phyloP scores from a whole-genome alignment of 2,888 invertebrate genomes.

The Dryobota labecula region DNA sequence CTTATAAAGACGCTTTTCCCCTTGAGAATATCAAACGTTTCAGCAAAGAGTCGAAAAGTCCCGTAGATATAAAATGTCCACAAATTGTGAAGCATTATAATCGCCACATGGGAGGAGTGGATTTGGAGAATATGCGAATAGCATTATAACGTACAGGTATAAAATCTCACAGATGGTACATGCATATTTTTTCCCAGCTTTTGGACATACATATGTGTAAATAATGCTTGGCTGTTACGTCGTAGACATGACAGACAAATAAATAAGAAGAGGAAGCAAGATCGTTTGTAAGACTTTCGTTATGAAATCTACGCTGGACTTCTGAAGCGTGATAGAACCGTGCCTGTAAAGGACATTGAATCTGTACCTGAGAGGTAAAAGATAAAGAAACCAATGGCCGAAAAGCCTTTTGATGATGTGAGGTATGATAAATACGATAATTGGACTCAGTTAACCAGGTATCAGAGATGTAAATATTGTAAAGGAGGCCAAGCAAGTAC shows the following conservation, averaged over 20 bases:
- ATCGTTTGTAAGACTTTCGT: slow-evolving; percentile 53
- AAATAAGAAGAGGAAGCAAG: slow-evolving; percentile 46
- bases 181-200: slow-evolving; percentile 57
- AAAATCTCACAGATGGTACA: slow-evolving; percentile 64
- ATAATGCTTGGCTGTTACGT: slow-evolving; percentile 56
- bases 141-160: slow-evolving; percentile 64
- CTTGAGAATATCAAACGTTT: slow-evolving; percentile 1
- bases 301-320: slow-evolving; percentile 53
- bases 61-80: slow-evolving; percentile 45
- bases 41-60: slow-evolving; percentile 39
- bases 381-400: slow-evolving; percentile 54
- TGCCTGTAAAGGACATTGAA: slow-evolving; percentile 30
- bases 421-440: slow-evolving; percentile 49
- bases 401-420: slow-evolving; percentile 52
- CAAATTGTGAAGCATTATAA: slow-evolving; percentile 39
- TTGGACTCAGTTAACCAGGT: slow-evolving; percentile 54
- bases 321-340: slow-evolving; percentile 35
- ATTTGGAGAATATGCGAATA: slow-evolving; percentile 64
- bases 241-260: slow-evolving; percentile 41
- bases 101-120: slow-evolving; percentile 36
- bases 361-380: slow-evolving; percentile 25
- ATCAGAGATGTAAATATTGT: slow-evolving; percentile 59
- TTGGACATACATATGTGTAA: slow-evolving; percentile 59
- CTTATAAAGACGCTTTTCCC: slow-evolving; percentile 35
- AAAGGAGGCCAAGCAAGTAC: slow-evolving; percentile 58